phyloP scores from a whole-genome alignment of 2,888 invertebrate species.

The Deroplatys truncata region DNA sequence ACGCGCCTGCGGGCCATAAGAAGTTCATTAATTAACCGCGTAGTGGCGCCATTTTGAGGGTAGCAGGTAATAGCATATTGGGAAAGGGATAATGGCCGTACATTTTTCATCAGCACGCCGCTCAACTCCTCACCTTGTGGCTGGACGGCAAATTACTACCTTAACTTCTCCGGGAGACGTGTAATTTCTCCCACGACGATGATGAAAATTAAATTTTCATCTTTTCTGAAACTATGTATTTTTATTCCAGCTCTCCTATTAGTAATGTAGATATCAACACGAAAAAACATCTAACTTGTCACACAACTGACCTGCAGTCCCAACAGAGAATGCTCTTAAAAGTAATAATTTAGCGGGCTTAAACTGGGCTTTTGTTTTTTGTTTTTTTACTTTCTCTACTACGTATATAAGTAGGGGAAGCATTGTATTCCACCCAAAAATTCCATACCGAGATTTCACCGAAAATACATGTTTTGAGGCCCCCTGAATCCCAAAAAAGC shows the following conservation, averaged over 20 bases:
- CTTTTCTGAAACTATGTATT: not conserved
- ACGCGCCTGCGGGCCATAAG: not conserved
- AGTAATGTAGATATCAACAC: not conserved
- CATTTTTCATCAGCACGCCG: not conserved
- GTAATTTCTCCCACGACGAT: not conserved
- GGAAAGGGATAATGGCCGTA: not conserved
- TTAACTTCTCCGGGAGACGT: not conserved
- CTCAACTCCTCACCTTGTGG: not conserved
- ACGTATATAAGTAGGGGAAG: no score
- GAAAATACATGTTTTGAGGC: no score
- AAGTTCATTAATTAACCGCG: not conserved
- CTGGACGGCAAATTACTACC: not conserved
- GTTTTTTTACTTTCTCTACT: no score
- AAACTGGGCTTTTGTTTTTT: no score
- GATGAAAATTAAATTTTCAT: not conserved
- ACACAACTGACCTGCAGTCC: no score
- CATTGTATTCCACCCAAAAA: no score
- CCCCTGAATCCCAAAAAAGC: no score
- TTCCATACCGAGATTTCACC: no score
- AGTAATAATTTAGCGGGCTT: no score
- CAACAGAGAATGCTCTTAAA: no score
- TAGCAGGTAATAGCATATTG: not conserved
- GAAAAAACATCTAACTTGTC: no score
- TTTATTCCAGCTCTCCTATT: not conserved
- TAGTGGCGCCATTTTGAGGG: not conserved